These are phyloP conservation scores for Heliconius cydno DNA, from an alignment of 2,888 invertebrate species.

Conservation along the genomic window DNA sequence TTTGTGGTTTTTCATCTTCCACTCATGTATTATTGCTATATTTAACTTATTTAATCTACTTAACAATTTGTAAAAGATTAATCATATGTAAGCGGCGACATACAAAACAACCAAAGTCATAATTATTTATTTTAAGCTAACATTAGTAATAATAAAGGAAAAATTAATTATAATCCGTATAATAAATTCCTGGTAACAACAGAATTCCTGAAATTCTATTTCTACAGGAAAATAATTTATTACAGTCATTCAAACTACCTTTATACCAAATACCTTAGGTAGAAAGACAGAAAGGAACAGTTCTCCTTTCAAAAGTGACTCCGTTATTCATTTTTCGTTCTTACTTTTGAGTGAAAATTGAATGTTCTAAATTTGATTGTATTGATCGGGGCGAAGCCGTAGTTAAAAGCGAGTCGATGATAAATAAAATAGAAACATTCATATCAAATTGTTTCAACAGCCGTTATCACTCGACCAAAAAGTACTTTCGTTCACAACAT, in stretches of 20 bases:
- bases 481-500: conserved; percentile 25
- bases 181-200: not conserved
- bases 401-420: not conserved
- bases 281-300: not conserved
- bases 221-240: not conserved
- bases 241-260: not conserved
- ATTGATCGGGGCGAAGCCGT: not conserved
- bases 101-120: too few species aligned
- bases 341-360: too few species aligned
- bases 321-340: too few species aligned
- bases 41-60: too few species aligned
- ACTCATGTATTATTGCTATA: too few species aligned
- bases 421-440: not conserved
- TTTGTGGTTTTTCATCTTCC: too few species aligned
- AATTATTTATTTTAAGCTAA: not conserved
- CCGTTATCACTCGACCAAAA: conserved; percentile 1
- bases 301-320: too few species aligned
- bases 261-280: not conserved
- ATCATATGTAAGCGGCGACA: too few species aligned
- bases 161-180: not conserved
- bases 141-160: not conserved
- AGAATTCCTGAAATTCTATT: not conserved
- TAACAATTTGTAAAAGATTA: too few species aligned
- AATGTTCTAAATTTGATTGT: too few species aligned
- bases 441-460: not conserved